Conservation (phyloP, 2,888 invertebrate genomes). For the Salpingus planirostris region DNA sequence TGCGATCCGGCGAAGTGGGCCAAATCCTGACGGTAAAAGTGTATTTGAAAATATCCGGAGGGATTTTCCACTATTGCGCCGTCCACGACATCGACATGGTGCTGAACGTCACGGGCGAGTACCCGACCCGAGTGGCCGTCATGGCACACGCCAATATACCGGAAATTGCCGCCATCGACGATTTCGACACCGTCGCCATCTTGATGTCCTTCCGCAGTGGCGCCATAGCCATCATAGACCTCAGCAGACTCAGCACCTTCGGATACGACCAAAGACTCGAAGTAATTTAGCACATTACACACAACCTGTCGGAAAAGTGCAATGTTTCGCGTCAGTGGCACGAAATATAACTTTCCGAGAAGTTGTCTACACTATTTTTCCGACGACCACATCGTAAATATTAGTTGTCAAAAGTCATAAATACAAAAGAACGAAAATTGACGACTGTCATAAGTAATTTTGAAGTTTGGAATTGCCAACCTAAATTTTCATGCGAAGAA, state of each 20-base stretch:
- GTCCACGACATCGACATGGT: constrained; percentile 62
- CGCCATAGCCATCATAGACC: constrained; percentile 53
- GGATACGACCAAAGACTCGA: constrained; percentile 65
- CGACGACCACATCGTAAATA: too few relatives aligned
- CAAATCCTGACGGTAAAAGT: constrained; percentile 55
- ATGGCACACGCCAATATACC: constrained; percentile 49
- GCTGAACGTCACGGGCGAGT: constrained; percentile 55
- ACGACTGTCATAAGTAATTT: too few relatives aligned
- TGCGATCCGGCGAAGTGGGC: constrained; percentile 51
- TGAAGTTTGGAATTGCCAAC: too few relatives aligned
- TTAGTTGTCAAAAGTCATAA: too few relatives aligned
- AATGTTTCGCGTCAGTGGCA: too few relatives aligned
- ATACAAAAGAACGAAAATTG: too few relatives aligned
- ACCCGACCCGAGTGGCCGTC: constrained; percentile 49
- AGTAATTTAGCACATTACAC: too few relatives aligned
- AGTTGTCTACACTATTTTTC: too few relatives aligned
- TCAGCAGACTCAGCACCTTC: constrained; percentile 52
- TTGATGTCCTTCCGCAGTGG: constrained; percentile 55
- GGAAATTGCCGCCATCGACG: constrained; percentile 50
- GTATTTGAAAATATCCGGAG: constrained; percentile 54
- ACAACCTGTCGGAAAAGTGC: too few relatives aligned
- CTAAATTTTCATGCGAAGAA: too few relatives aligned
- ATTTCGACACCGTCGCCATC: constrained; percentile 56
- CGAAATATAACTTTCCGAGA: too few relatives aligned
- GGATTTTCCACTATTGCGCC: constrained; percentile 60